These are phyloP conservation scores for Pollenia labialis DNA, from an alignment of 2,888 invertebrate species.

Conservation along the genomic window DNA sequence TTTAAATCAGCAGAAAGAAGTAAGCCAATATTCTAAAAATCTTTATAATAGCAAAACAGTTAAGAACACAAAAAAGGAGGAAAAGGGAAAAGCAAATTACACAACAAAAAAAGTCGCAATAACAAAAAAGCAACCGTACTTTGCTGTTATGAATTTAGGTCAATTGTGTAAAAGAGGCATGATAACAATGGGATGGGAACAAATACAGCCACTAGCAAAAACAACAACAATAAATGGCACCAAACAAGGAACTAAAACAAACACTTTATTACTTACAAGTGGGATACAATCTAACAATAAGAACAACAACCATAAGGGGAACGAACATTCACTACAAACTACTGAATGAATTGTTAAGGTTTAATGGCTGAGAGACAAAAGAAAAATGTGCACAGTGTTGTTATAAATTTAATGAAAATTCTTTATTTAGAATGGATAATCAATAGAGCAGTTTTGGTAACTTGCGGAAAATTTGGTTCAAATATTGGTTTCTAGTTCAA, in stretches of 20 bases:
- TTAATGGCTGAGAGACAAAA: not conserved
- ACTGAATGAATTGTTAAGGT: slow-evolving; percentile 2
- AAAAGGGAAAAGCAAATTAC: not conserved
- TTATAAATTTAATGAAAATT: no score
- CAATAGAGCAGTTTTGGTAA: no score
- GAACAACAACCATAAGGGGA: not conserved
- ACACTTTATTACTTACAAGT: slow-evolving; percentile 8
- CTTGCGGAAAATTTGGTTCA: no score
- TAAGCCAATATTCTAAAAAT: slow-evolving; percentile 44
- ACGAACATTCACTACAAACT: not conserved
- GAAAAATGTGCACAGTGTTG: not conserved
- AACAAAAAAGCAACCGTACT: slow-evolving; percentile 1
- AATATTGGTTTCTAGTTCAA: no score
- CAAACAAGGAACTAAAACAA: not conserved
- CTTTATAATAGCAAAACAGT: slow-evolving; percentile 12
- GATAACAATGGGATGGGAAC: not conserved
- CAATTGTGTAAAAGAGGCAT: slow-evolving; percentile 23
- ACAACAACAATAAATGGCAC: slow-evolving; percentile 4
- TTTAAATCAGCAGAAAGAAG: slow-evolving; percentile 29
- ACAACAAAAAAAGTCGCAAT: slow-evolving; percentile 1
- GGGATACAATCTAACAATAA: slow-evolving; percentile 19
- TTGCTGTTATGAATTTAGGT: slow-evolving; percentile 21
- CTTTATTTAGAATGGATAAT: no score
- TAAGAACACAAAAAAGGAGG: slow-evolving; percentile 17
- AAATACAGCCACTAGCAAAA: not conserved